A percentile compares a stretch with the other conserved stretches of the same genome.
Evolutionary conservation across 2,113 vertebrate genomes (phyloP).

Genomic region (Cariama cristata): DNA sequence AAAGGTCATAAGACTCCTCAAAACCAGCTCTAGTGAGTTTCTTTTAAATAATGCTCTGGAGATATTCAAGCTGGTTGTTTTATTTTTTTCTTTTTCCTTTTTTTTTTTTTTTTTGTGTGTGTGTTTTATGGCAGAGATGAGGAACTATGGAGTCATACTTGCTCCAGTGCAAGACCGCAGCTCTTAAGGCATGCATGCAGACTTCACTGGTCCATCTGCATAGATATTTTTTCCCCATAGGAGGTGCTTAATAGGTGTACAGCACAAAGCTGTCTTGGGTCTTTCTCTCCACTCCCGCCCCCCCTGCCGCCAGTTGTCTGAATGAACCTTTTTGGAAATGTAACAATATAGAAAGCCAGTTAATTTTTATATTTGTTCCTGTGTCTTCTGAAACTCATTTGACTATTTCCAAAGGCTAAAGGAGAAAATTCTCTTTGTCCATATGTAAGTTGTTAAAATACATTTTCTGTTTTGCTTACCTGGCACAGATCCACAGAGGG

Average conservation of each 20-base stretch:
- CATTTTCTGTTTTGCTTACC: neutral
- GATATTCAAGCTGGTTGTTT: neutral
- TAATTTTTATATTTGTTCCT: neutral
- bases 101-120: too few species aligned
- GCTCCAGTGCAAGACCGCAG: neutral
- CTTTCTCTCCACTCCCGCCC: accelerated
- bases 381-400: neutral
- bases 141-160: neutral
- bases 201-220: neutral
- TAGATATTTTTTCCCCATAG: neutral
- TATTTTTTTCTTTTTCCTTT: neutral
- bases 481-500: constrained; percentile 5
- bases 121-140: neutral
- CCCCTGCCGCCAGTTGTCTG: neutral
- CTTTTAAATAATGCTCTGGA: neutral
- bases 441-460: neutral
- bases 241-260: neutral
- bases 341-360: neutral
- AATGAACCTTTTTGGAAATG: neutral
- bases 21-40: neutral
- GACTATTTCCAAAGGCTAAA: neutral
- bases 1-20: constrained; percentile 17
- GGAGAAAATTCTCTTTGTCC: neutral
- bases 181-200: neutral
- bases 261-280: neutral